phyloP scores from a whole-genome alignment of 2,888 invertebrate genomes.

The Didymodactylos carnosus region DNA sequence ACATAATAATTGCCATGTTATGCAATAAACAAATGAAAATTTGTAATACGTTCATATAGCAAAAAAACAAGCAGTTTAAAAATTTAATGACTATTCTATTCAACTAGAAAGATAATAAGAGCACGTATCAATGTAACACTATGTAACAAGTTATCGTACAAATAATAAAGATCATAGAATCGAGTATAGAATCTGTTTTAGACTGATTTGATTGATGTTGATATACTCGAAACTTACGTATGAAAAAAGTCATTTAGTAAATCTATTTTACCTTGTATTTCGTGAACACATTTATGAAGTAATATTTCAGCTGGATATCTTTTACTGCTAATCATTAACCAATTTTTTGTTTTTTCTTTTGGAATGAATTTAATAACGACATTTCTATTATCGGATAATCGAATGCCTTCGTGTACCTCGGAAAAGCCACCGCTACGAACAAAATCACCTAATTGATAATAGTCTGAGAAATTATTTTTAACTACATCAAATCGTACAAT shows the following conservation, averaged over 20 bases:
- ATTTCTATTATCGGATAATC: neutral
- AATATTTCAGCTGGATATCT: constrained; percentile 13
- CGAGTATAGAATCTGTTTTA: too few species aligned
- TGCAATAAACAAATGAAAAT: too few species aligned
- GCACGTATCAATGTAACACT: too few species aligned
- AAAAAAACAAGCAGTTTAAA: too few species aligned
- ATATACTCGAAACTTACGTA: too few species aligned
- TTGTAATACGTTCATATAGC: too few species aligned
- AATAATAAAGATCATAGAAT: too few species aligned
- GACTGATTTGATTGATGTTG: too few species aligned
- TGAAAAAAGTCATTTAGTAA: neutral
- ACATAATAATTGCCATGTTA: too few species aligned
- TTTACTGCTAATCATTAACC: constrained; percentile 12
- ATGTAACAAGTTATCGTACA: too few species aligned
- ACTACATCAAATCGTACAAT: neutral
- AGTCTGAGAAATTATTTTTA: neutral
- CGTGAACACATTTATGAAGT: constrained; percentile 2
- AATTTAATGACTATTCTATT: too few species aligned
- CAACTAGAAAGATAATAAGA: too few species aligned
- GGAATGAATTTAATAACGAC: constrained; percentile 14
- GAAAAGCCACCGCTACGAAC: constrained; percentile 14
- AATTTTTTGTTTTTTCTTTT: constrained; percentile 14
- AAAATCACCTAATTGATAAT: constrained; percentile 8
- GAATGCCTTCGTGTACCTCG: constrained; percentile 9
- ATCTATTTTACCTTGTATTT: neutral